Base-by-base conservation (phyloP, 2,797 vertebrate species). In the Antrozous pallidus region DNA sequence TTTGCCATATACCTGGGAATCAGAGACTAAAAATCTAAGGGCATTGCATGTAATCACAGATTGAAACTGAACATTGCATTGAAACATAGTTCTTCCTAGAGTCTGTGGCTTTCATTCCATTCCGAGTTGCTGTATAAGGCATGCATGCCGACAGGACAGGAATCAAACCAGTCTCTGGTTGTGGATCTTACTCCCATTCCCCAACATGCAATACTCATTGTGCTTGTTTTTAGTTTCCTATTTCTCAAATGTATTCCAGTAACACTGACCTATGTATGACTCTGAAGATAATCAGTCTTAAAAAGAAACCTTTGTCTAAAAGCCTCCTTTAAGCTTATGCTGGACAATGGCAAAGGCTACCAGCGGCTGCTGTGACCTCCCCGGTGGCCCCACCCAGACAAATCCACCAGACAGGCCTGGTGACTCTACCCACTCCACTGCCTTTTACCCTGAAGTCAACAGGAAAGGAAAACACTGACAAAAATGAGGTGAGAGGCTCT, bases 401-500 rank as follows among this genome's bases (percentile, higher is more conserved):
- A 70, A 28, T 14, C 26, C 61, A 1, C 1, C 36, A 47, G 80
- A 84, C 8, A 56, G 70, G 58, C 85, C 38, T 31, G 90, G 94
- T 90, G 96, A 86, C 58, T 54, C 51, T 17, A 2, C 14, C 17
- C 36, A 28, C 36, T 4, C 79, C 85, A 78, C 70, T 86, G n/a
- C 63, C 65, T 78, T 93, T 90, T 70, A 33, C 36, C n/a, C 75
- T 31, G 3, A 75, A 86, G 49, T 77, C 88, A 87, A 81, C 28
- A 89, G 85, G 80, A 96, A 94, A 94, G 20, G 61, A 89, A 90
- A 95, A 89, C 22, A 63, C 47, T 7, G 45, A 47, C 91, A 92
- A 94, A 88, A 94, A 93, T 88, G 85, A 97, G 96, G 67, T 47
- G 36, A 4, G 14, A 93, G 85, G 80, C 93, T 95, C 92, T 65